phyloP scores from a whole-genome alignment of 1,140 invertebrate species.

The Drosophila chauvacae region DNA sequence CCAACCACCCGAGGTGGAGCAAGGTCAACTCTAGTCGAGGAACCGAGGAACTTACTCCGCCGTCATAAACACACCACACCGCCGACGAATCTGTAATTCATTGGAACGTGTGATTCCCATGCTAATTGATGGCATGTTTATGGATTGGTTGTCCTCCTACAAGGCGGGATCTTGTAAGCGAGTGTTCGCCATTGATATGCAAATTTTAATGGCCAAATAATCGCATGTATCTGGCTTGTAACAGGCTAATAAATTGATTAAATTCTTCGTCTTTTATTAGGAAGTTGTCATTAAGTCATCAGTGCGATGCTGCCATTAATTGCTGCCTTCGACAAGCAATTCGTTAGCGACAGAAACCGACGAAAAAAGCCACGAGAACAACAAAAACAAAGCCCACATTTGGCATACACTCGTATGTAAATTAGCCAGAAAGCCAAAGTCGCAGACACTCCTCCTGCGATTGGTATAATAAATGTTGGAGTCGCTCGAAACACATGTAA shows the following conservation, averaged over 20 bases:
- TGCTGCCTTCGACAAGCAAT: slow-evolving; percentile 71
- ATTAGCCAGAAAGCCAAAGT: slow-evolving; percentile 48
- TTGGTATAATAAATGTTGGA: slow-evolving; percentile 75
- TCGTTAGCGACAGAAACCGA: slow-evolving; percentile 50
- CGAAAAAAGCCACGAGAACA: slow-evolving; percentile 19
- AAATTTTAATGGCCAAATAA: slow-evolving; percentile 77
- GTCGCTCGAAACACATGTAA: slow-evolving; percentile 71
- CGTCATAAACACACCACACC: slow-evolving; percentile 3
- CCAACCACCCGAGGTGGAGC: not conserved
- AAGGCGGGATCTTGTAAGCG: slow-evolving; percentile 39
- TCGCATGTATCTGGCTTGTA: slow-evolving; percentile 59
- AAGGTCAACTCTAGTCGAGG: slow-evolving; percentile 19
- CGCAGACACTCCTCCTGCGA: slow-evolving; percentile 57
- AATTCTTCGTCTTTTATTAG: slow-evolving; percentile 72
- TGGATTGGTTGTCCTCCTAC: slow-evolving; percentile 49
- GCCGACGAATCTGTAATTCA: slow-evolving; percentile 13
- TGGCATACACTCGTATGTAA: slow-evolving; percentile 59
- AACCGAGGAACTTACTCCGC: not conserved
- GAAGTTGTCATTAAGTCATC: slow-evolving; percentile 81
- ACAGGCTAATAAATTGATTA: slow-evolving; percentile 75
- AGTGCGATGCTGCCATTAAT: slow-evolving; percentile 67
- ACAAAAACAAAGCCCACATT: slow-evolving; percentile 40
- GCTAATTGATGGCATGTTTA: slow-evolving; percentile 51
- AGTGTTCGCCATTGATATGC: slow-evolving; percentile 69
- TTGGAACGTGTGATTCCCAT: slow-evolving; percentile 45